A percentile compares a stretch with the other conserved stretches of the same genome.
phyloP scores from a whole-genome alignment of 2,888 invertebrate species.

The Chloroclysta siterata region DNA sequence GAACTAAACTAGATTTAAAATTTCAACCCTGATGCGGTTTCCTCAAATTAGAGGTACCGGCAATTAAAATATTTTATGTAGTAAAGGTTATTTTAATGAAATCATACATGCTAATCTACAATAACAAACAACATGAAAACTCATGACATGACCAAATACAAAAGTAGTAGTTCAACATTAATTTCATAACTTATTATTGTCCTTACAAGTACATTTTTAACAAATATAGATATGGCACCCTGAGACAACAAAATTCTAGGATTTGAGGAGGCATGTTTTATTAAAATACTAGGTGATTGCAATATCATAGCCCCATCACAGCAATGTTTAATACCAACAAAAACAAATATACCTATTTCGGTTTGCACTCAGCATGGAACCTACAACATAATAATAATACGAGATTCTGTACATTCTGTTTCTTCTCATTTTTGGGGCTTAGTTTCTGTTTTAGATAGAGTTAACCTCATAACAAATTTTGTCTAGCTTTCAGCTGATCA shows the following conservation, averaged over 20 bases:
- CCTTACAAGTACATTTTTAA: slow-evolving; percentile 16
- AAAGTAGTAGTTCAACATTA: slow-evolving; percentile 9
- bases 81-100: slow-evolving; percentile 43
- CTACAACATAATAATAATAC: background rate
- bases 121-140: slow-evolving; percentile 48
- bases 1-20: no score
- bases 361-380: background rate
- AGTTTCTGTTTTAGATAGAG: background rate
- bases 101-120: slow-evolving; percentile 48
- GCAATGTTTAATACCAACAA: background rate
- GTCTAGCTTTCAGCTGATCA: slow-evolving; percentile 70
- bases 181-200: slow-evolving; percentile 33
- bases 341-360: background rate
- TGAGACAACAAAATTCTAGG: slow-evolving; percentile 11
- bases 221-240: slow-evolving; percentile 27
- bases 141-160: slow-evolving; percentile 18
- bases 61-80: background rate
- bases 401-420: slow-evolving; percentile 9
- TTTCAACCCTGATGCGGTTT: no score
- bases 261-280: slow-evolving; percentile 1
- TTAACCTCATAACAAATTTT: slow-evolving; percentile 42
- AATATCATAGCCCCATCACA: background rate
- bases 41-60: no score
- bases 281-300: background rate
- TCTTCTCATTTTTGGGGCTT: slow-evolving; percentile 7